Conservation (phyloP, 2,888 invertebrate genomes). For the Cataglyphis livida region DNA sequence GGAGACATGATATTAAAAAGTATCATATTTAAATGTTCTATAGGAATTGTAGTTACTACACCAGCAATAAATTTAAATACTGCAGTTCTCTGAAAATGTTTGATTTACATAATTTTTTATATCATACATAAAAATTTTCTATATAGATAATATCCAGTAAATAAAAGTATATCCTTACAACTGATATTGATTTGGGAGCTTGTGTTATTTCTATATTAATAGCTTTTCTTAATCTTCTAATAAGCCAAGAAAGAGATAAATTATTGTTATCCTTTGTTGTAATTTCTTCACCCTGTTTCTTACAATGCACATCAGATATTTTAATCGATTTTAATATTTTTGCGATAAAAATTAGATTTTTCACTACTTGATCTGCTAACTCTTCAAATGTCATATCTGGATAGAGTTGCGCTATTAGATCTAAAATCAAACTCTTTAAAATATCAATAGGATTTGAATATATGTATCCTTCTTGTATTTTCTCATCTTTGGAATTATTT, state of each 20-base stretch:
- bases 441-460: slow-evolving; percentile 88
- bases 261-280: slow-evolving; percentile 73
- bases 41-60: slow-evolving; percentile 89
- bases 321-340: slow-evolving; percentile 89
- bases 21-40: slow-evolving; percentile 87
- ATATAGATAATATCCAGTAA: background rate
- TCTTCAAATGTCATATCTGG: slow-evolving; percentile 89
- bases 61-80: slow-evolving; percentile 95
- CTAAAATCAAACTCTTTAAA: slow-evolving; percentile 90
- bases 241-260: slow-evolving; percentile 91
- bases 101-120: background rate
- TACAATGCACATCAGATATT: slow-evolving; percentile 72
- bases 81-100: slow-evolving; percentile 89
- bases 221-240: slow-evolving; percentile 91
- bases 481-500: slow-evolving; percentile 81
- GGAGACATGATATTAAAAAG: slow-evolving; percentile 91
- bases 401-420: slow-evolving; percentile 91
- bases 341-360: slow-evolving; percentile 90
- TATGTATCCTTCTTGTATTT: slow-evolving; percentile 87
- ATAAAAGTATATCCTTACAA: slow-evolving; percentile 88
- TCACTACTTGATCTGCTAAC: slow-evolving; percentile 91
- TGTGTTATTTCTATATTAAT: slow-evolving; percentile 93
- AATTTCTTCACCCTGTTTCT: slow-evolving; percentile 40
- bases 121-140: background rate
- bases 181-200: slow-evolving; percentile 89